Evolutionary conservation across 2,888 invertebrate genomes (phyloP).

Genomic region (Sphaeridia pumilis): DNA sequence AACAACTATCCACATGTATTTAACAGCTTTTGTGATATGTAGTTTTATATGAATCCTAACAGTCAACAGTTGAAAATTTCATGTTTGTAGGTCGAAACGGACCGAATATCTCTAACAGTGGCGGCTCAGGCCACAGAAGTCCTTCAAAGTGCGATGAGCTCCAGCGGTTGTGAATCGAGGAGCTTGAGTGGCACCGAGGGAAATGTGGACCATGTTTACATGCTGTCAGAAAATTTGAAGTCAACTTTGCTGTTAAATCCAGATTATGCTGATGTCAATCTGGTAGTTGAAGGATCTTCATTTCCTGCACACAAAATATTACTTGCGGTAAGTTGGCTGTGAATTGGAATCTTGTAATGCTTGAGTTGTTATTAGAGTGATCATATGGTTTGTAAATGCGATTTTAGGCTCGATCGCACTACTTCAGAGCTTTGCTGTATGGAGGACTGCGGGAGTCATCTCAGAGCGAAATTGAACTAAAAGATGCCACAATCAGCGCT

Average conservation of each 20-base stretch:
- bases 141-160: no score
- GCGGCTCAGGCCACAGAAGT: no score
- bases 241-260: conserved; percentile 32
- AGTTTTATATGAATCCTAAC: no score
- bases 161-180: conserved; percentile 31
- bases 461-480: conserved; percentile 68
- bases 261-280: conserved; percentile 25
- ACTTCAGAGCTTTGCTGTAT: conserved; percentile 47
- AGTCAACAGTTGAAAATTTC: no score
- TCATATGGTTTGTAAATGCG: not conserved
- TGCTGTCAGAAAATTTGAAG: conserved; percentile 34
- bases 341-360: not conserved
- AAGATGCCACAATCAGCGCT: conserved; percentile 68
- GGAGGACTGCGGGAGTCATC: conserved; percentile 53
- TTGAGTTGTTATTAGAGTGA: not conserved
- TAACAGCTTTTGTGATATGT: no score
- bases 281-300: conserved; percentile 61
- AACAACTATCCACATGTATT: no score
- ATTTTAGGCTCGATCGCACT: conserved; percentile 16
- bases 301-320: conserved; percentile 69
- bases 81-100: no score
- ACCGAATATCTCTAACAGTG: no score
- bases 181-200: conserved; percentile 20
- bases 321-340: conserved; percentile 61
- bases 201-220: conserved; percentile 34